Evolutionary conservation across 2,888 invertebrate genomes (phyloP).

Genomic region (Oxyscelio sp.): DNA sequence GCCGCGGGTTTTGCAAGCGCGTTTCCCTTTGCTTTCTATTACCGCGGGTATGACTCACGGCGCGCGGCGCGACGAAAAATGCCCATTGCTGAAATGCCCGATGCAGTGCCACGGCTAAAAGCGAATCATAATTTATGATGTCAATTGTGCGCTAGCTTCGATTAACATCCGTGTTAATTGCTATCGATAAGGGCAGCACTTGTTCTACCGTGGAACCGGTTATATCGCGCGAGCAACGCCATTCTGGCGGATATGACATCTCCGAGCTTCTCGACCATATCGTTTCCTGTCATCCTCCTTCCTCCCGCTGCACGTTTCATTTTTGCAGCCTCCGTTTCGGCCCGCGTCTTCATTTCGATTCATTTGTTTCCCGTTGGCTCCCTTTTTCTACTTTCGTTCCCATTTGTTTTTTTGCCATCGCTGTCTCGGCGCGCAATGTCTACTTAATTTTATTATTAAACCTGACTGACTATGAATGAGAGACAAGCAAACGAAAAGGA

Average conservation of each 20-base stretch:
- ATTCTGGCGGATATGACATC: constrained; percentile 88
- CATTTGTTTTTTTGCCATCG: constrained; percentile 52
- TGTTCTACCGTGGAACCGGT: constrained; percentile 60
- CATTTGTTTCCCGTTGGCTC: constrained; percentile 39
- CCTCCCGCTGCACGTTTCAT: constrained; percentile 1
- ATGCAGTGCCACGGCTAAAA: no score
- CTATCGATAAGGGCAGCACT: constrained; percentile 58
- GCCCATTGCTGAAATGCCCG: no score
- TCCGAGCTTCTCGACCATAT: constrained; percentile 82
- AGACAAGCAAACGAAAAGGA: constrained; percentile 54
- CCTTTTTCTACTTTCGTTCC: constrained; percentile 68
- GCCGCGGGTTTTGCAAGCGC: constrained; percentile 12
- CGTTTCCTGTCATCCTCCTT: constrained; percentile 59
- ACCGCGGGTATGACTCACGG: neutral
- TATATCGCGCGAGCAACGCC: constrained; percentile 73
- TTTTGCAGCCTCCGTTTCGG: constrained; percentile 49
- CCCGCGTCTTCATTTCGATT: constrained; percentile 39
- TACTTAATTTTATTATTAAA: constrained; percentile 65
- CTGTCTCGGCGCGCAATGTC: constrained; percentile 48
- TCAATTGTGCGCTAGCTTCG: constrained; percentile 68
- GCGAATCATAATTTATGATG: constrained; percentile 72
- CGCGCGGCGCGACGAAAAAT: no score
- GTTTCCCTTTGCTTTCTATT: neutral
- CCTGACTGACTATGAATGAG: constrained; percentile 66
- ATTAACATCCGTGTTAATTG: constrained; percentile 62